Evolutionary conservation across 2,888 invertebrate species (phyloP), one percentile per base, ranked within the genome.

Genomic region (Tyria jacobaeae): DNA sequence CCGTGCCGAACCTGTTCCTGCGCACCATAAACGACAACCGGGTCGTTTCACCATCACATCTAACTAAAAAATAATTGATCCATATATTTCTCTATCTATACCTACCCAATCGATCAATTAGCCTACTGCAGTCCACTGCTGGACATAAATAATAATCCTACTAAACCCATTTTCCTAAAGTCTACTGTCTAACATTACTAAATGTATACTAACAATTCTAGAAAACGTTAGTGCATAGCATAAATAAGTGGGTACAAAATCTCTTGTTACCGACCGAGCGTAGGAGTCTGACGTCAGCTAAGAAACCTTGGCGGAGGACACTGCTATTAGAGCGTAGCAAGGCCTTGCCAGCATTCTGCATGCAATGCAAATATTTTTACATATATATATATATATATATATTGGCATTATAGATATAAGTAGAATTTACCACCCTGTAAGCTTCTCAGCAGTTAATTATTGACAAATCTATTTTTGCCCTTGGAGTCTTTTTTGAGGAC

Each of bases 251-350:
- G 71, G 83, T 85, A 84, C 83, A 82, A 85, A 88, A 87, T 88
- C 86, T 88, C 84, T 86, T 84, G 87, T 87, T 87, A 85, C 88
- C 82, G 80, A 83, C 87, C 82, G 80, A 83, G 87, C 85, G 88
- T 86, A 88, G 85, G 81, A 84, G 84, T 70, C 68, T 91, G 89
- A 91, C 91, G 91, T 90, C 90, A 90, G 76, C 83, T 82, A 79
- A 84, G 80, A 89, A 86, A 88, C 92, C 92, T 92, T 90, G 91
- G 81, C 72, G 85, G 86, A 90, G 91, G 91, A 89, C 90, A 87
- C 83, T 84, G 83, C 88, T 91, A 89, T 90, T 90, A 91, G 88
- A 90, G 85, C 89, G 86, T 85, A 80, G 85, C 89, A 83, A 88
- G 90, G 88, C 87, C 89, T 90, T 86, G 85, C 81, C 77, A 85